A percentile compares a stretch with the other conserved stretches of the same genome.
Conservation (phyloP, 2,113 vertebrate species). For the Cephalopholis sonnerati region DNA sequence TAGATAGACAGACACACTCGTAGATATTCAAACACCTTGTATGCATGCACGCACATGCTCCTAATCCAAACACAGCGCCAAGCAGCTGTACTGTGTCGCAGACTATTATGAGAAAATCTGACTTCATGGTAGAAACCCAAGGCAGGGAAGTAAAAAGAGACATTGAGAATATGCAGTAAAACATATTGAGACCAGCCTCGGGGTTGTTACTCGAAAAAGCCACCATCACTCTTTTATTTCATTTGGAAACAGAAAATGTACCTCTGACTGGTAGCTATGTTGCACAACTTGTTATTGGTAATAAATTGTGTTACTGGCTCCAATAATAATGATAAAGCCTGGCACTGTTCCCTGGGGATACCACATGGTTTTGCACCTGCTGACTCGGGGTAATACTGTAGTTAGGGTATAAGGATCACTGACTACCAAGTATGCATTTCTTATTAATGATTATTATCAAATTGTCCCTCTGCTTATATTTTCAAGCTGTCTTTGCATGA, state of each 20-base stretch:
- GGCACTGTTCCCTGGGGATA: neutral
- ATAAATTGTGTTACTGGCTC: neutral
- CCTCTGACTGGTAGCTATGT: neutral
- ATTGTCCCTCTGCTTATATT: neutral
- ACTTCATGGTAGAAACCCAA: conserved; percentile 10
- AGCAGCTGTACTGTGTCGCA: neutral
- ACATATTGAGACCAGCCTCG: neutral
- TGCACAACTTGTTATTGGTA: neutral
- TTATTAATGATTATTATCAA: neutral
- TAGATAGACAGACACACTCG: neutral
- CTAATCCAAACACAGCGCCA: conserved; percentile 18
- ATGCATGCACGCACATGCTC: neutral
- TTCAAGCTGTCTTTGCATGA: neutral
- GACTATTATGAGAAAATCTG: neutral
- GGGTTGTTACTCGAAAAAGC: neutral
- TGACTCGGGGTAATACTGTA: neutral
- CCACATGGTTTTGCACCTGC: neutral
- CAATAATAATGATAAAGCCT: neutral
- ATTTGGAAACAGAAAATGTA: neutral
- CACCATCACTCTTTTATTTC: neutral
- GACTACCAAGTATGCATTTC: neutral
- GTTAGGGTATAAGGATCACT: neutral
- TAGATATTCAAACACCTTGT: conserved; percentile 1
- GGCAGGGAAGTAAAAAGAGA: neutral
- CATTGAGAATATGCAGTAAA: neutral